Conservation (phyloP, 2,113 vertebrate genomes). For the Pelusios castaneus region DNA sequence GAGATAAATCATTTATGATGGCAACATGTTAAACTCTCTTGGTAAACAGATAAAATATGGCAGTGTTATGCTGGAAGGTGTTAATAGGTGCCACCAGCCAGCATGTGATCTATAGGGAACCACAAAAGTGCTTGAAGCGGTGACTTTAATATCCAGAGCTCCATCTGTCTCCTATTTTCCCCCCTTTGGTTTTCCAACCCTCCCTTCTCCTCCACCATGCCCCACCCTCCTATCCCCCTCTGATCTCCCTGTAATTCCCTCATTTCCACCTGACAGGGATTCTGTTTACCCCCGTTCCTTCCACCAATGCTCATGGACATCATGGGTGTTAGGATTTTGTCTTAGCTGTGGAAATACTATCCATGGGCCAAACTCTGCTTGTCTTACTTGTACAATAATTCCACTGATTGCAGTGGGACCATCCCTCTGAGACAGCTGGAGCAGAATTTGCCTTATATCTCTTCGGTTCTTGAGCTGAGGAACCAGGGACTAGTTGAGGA, state of each 20-base stretch:
- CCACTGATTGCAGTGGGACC: not conserved
- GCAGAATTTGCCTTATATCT: not conserved
- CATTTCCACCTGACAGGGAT: too few species aligned
- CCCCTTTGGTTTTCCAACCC: not conserved
- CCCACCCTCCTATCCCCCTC: too few species aligned
- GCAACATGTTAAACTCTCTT: not conserved
- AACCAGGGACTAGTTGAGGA: not conserved
- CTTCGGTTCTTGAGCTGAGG: not conserved
- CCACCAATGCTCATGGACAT: not conserved
- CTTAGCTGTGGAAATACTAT: not conserved
- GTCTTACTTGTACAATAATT: not conserved
- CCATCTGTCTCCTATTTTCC: not conserved
- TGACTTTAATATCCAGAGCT: not conserved
- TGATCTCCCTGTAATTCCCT: too few species aligned
- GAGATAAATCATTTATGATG: not conserved
- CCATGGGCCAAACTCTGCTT: not conserved
- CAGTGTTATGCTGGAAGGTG: not conserved
- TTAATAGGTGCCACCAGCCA: not conserved
- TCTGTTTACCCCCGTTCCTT: too few species aligned
- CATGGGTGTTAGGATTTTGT: not conserved
- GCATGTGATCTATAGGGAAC: not conserved
- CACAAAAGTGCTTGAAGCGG: not conserved
- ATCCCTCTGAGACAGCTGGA: not conserved
- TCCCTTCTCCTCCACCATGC: too few species aligned
- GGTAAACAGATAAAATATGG: not conserved